Evolutionary conservation across 2,888 invertebrate genomes (phyloP).

Genomic region (Schrankia costaestrigalis): DNA sequence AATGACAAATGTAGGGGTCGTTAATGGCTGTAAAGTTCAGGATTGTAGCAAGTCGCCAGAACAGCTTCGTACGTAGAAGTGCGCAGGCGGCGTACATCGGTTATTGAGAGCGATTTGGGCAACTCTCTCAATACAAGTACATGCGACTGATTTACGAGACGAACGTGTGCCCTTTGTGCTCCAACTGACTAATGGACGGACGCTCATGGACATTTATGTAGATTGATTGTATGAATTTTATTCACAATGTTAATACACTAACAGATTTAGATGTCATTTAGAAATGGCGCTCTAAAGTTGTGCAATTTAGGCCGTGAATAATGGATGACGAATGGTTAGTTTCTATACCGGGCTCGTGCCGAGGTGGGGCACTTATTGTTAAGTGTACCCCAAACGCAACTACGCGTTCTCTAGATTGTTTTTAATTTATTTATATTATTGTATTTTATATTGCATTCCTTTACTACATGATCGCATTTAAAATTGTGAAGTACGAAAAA

Average conservation of each 20-base stretch:
- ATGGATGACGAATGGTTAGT: slow-evolving; percentile 77
- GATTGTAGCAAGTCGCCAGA: slow-evolving; percentile 5
- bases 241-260: slow-evolving; percentile 81
- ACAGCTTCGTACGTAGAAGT: slow-evolving; percentile 23
- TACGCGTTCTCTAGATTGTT: slow-evolving; percentile 29
- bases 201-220: slow-evolving; percentile 81
- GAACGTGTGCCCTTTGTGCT: slow-evolving; percentile 80
- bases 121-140: slow-evolving; percentile 73
- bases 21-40: slow-evolving; percentile 70
- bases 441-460: neutral
- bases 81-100: slow-evolving; percentile 43
- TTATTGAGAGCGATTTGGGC: slow-evolving; percentile 77
- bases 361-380: slow-evolving; percentile 68
- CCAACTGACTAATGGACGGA: slow-evolving; percentile 78
- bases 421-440: slow-evolving; percentile 30
- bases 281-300: slow-evolving; percentile 81
- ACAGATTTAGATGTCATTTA: slow-evolving; percentile 81
- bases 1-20: slow-evolving; percentile 70
- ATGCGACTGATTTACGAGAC: slow-evolving; percentile 78
- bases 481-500: too few species aligned
- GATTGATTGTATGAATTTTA: slow-evolving; percentile 81
- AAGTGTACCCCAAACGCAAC: slow-evolving; percentile 44
- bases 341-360: slow-evolving; percentile 66
- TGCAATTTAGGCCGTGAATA: slow-evolving; percentile 80
- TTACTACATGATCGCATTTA: too few species aligned